These are phyloP conservation scores for Fundulus diaphanus DNA, from an alignment of 2,797 vertebrate species.

Conservation along the genomic window DNA sequence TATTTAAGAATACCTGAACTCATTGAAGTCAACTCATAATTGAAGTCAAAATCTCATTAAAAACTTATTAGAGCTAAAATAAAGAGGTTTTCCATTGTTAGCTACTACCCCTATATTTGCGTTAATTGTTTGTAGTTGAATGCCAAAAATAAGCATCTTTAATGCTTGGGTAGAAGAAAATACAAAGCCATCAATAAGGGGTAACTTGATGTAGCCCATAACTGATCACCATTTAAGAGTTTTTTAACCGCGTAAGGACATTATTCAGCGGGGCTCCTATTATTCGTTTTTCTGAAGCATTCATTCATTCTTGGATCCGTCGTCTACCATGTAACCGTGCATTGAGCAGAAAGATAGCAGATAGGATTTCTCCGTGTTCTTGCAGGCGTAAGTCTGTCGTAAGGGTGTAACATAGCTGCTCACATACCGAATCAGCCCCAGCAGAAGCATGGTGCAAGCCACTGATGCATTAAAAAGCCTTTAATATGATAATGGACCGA, in stretches of 20 bases:
- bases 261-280: conserved; percentile 19
- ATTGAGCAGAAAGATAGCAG: conserved; percentile 25
- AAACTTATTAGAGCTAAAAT: not conserved
- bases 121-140: not conserved
- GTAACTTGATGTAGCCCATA: conserved; percentile 16
- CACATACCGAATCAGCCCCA: conserved; percentile 49
- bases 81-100: not conserved
- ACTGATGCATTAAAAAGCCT: conserved; percentile 76
- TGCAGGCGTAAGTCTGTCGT: conserved; percentile 45
- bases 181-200: no score
- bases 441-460: conserved; percentile 47
- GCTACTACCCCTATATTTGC: not conserved
- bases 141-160: not conserved
- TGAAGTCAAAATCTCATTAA: not conserved
- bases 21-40: no score
- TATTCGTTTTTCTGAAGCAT: conserved; percentile 16
- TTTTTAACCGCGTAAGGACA: conserved; percentile 39
- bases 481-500: conserved; percentile 82
- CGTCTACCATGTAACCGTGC: conserved; percentile 13
- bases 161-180: not conserved
- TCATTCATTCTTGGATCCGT: conserved; percentile 19
- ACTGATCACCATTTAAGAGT: conserved; percentile 21
- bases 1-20: not conserved
- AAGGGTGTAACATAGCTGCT: conserved; percentile 43
- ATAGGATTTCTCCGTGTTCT: conserved; percentile 27